Conservation (phyloP, 2,888 invertebrate species). For the Perdita meconis region DNA sequence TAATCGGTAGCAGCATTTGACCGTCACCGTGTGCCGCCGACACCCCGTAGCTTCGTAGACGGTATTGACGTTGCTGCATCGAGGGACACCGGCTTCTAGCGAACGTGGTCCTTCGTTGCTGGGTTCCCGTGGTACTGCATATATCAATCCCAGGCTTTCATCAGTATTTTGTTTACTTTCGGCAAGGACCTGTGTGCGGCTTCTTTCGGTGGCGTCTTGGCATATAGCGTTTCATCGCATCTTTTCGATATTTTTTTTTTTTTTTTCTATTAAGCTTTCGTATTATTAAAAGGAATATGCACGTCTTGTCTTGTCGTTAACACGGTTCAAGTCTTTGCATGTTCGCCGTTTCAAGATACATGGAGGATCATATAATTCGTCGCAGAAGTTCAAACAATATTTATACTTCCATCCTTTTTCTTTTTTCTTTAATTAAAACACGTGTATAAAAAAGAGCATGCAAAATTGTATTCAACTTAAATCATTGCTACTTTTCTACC, state of each 20-base stretch:
- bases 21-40: conserved; percentile 80
- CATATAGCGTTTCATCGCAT: neutral
- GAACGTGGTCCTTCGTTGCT: conserved; percentile 50
- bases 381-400: conserved; percentile 28
- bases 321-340: neutral
- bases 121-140: conserved; percentile 78
- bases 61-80: conserved; percentile 79
- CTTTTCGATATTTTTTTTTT: neutral
- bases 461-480: too few species aligned
- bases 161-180: conserved; percentile 51
- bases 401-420: too few species aligned
- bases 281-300: neutral
- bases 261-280: conserved; percentile 11
- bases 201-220: conserved; percentile 31
- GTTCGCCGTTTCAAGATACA: neutral
- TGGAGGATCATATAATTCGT: conserved; percentile 1
- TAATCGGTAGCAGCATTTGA: conserved; percentile 80
- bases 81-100: conserved; percentile 67
- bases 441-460: too few species aligned
- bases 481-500: too few species aligned
- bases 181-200: conserved; percentile 28
- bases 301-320: neutral
- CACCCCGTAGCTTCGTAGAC: conserved; percentile 80
- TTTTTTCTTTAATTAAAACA: too few species aligned
- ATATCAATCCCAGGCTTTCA: conserved; percentile 74